Percentiles rank a stretch among this genome's conserved stretches.
phyloP scores from a whole-genome alignment of 2,888 invertebrate species.

The Cephus spinipes region DNA sequence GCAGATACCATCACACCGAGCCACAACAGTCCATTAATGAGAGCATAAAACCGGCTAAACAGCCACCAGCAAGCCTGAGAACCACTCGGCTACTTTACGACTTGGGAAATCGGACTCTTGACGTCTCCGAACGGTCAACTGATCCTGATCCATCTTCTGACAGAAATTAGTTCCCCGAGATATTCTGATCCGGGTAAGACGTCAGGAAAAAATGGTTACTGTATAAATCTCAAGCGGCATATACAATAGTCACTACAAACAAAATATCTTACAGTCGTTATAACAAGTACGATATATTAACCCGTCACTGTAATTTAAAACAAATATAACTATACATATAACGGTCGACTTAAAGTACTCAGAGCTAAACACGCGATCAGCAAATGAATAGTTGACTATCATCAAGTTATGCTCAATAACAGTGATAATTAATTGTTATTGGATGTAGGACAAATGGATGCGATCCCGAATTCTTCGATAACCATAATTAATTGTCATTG shows the following conservation, averaged over 20 bases:
- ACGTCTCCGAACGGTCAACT: too few species aligned
- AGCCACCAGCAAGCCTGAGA: conserved; percentile 2
- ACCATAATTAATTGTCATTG: background rate
- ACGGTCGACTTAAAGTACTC: background rate
- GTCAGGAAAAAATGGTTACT: background rate
- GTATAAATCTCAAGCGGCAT: background rate
- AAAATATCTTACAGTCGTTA: background rate
- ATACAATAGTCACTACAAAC: background rate
- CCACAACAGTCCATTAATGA: conserved; percentile 6
- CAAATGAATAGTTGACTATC: background rate
- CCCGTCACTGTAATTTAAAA: background rate
- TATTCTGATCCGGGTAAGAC: background rate
- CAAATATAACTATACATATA: background rate
- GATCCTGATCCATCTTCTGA: background rate
- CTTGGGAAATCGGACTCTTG: too few species aligned
- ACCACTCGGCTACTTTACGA: too few species aligned
- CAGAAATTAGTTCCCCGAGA: background rate
- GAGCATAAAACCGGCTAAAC: conserved; percentile 6
- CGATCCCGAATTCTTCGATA: too few species aligned
- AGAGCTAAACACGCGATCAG: background rate
- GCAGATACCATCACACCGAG: conserved; percentile 5
- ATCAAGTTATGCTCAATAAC: background rate
- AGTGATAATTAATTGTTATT: background rate
- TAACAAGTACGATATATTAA: background rate
- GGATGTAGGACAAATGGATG: too few species aligned